phyloP scores from a whole-genome alignment of 2,888 invertebrate species.

The Miltochrista miniata region DNA sequence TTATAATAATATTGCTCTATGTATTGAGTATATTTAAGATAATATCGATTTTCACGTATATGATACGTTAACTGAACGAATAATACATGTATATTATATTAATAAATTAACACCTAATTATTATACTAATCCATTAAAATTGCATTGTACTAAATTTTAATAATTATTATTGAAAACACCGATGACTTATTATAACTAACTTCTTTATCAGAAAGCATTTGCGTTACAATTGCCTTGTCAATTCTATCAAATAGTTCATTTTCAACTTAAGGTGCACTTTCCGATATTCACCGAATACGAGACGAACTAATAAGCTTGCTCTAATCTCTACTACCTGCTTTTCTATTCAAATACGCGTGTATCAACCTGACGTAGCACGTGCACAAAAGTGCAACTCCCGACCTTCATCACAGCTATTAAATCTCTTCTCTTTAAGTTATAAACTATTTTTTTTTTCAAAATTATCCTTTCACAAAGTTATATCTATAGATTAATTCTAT shows the following conservation, averaged over 20 bases:
- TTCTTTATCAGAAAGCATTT: slow-evolving; percentile 54
- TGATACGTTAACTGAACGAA: slow-evolving; percentile 57
- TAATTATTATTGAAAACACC: slow-evolving; percentile 67
- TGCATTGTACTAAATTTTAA: slow-evolving; percentile 74
- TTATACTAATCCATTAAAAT: slow-evolving; percentile 62
- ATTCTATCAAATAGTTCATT: slow-evolving; percentile 17
- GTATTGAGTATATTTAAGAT: slow-evolving; percentile 70
- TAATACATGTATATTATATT: slow-evolving; percentile 29
- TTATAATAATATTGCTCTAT: slow-evolving; percentile 61
- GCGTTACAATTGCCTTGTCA: slow-evolving; percentile 53
- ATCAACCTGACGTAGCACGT: slow-evolving; percentile 53
- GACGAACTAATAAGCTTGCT: slow-evolving; percentile 47
- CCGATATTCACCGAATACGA: slow-evolving; percentile 6
- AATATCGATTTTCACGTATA: slow-evolving; percentile 57
- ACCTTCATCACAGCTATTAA: slow-evolving; percentile 81
- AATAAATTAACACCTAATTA: slow-evolving; percentile 55
- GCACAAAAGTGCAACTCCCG: slow-evolving; percentile 76
- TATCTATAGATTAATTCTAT: slow-evolving; percentile 71
- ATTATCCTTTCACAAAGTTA: slow-evolving; percentile 59
- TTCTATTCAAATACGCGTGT: slow-evolving; percentile 40
- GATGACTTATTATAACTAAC: slow-evolving; percentile 53
- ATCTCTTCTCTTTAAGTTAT: slow-evolving; percentile 75
- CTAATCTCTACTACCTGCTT: slow-evolving; percentile 45
- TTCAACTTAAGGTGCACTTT: not conserved
- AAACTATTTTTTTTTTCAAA: slow-evolving; percentile 51